These are phyloP conservation scores for Drosophila willistoni DNA, from an alignment of 1,140 invertebrate species.

Conservation along the genomic window DNA sequence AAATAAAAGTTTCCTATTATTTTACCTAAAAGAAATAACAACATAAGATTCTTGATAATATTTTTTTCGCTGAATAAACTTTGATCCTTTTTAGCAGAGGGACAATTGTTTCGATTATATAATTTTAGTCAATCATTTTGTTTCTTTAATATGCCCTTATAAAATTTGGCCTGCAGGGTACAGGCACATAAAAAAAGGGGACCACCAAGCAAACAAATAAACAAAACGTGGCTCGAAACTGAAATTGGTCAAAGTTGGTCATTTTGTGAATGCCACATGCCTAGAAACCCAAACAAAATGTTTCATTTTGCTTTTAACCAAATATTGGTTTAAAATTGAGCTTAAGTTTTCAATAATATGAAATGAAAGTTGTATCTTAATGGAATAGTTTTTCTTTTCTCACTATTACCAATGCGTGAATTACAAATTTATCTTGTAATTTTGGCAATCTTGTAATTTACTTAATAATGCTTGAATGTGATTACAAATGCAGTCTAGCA, in stretches of 20 bases:
- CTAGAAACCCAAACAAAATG: slow-evolving; percentile 49
- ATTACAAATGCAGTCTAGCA: slow-evolving; percentile 28
- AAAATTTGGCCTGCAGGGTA: neutral
- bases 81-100: no score
- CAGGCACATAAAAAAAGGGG: slow-evolving; percentile 37
- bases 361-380: slow-evolving; percentile 36
- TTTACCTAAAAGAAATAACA: no score
- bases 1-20: no score
- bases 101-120: no score
- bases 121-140: no score
- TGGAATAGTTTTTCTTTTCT: slow-evolving; percentile 15
- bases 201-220: slow-evolving; percentile 55
- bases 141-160: neutral
- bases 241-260: slow-evolving; percentile 17
- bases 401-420: slow-evolving; percentile 12
- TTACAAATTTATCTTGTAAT: slow-evolving; percentile 55
- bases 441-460: slow-evolving; percentile 24
- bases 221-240: slow-evolving; percentile 55
- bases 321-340: slow-evolving; percentile 65
- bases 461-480: slow-evolving; percentile 53
- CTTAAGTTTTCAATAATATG: neutral
- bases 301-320: slow-evolving; percentile 49
- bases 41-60: no score
- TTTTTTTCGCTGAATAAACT: no score
- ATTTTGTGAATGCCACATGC: slow-evolving; percentile 75